Conservation (phyloP, 2,113 vertebrate genomes). For the Peucedramus taeniatus region DNA sequence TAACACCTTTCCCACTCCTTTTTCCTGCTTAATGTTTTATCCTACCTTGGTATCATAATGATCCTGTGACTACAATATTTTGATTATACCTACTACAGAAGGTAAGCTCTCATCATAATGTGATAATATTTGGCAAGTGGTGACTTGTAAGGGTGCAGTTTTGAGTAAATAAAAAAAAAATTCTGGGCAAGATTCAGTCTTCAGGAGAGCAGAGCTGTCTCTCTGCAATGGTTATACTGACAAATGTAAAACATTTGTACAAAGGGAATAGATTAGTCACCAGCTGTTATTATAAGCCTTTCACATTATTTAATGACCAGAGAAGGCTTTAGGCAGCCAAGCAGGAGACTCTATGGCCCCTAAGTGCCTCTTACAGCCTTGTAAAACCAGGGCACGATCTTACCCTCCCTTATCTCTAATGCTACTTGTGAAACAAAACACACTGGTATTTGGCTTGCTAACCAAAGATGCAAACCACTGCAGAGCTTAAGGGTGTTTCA, state of each 20-base stretch:
- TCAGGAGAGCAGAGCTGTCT: constrained; percentile 5
- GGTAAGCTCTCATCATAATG: background rate
- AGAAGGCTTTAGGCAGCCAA: constrained; percentile 28
- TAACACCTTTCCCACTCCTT: background rate
- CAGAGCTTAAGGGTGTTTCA: constrained; percentile 42
- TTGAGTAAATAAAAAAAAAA: background rate
- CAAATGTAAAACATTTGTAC: constrained; percentile 45
- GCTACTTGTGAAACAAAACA: background rate
- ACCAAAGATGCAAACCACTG: background rate
- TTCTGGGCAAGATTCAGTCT: background rate
- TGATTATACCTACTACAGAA: background rate
- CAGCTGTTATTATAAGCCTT: constrained; percentile 45
- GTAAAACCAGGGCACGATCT: constrained; percentile 32
- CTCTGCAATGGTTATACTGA: background rate
- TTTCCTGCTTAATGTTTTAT: background rate
- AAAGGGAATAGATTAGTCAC: constrained; percentile 37
- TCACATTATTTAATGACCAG: constrained; percentile 40
- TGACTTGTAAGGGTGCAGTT: background rate
- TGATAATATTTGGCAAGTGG: background rate
- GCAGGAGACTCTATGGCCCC: constrained; percentile 19
- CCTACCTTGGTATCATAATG: background rate
- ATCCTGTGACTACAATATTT: background rate
- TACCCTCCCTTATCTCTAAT: constrained; percentile 41
- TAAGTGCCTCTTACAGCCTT: constrained; percentile 43
- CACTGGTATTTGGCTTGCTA: background rate